These are phyloP conservation scores for Rhea americana DNA, from an alignment of 2,113 vertebrate species.

Conservation along the genomic window DNA sequence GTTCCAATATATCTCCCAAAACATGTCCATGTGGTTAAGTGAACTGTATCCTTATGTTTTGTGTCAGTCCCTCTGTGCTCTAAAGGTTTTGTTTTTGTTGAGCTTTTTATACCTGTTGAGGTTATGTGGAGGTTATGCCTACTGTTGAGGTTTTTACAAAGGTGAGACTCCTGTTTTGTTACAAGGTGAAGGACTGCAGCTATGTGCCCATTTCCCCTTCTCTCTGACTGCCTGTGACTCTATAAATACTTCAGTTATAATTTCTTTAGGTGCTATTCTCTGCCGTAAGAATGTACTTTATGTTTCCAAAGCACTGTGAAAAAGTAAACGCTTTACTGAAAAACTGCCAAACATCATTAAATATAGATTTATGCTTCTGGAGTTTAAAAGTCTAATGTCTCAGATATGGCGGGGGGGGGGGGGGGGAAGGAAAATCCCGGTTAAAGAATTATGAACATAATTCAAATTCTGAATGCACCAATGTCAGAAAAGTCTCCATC, in stretches of 20 bases:
- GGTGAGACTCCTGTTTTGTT: not conserved
- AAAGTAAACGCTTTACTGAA: not conserved
- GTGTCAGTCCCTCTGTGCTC: not conserved
- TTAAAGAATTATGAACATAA: not conserved
- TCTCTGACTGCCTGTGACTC: not conserved
- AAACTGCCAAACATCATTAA: not conserved
- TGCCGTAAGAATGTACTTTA: not conserved
- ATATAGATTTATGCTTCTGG: not conserved
- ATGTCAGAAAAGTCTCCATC: not conserved
- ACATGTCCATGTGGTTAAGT: not conserved
- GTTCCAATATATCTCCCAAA: not conserved
- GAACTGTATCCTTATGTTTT: not conserved
- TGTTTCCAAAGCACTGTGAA: not conserved
- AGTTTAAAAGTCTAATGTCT: not conserved
- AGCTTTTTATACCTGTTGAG: too few species aligned
- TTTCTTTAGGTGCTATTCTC: not conserved
- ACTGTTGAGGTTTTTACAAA: not conserved
- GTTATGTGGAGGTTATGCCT: not conserved
- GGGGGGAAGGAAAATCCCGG: not conserved
- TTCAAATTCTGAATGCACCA: not conserved
- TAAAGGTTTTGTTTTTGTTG: not conserved
- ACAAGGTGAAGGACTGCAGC: not conserved
- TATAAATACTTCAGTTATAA: not conserved
- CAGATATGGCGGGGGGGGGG: not conserved
- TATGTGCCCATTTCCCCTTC: not conserved